Percentiles rank a stretch among this genome's conserved stretches.
Conservation (phyloP, 1,140 invertebrate genomes). For the Matsumurasca onukii region DNA sequence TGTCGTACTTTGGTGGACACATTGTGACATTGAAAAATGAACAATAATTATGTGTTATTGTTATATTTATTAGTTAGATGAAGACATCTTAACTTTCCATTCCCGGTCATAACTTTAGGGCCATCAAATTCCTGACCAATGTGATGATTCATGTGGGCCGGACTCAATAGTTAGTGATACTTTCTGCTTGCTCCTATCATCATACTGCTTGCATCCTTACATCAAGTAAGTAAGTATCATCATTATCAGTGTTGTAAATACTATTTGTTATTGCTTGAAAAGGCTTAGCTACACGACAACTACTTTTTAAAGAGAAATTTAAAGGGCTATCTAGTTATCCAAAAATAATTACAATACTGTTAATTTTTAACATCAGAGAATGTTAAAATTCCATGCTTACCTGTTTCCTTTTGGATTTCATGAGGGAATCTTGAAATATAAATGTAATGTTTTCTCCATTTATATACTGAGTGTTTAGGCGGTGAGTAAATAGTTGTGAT, state of each 20-base stretch:
- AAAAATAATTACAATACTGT: background rate
- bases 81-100: too few species aligned
- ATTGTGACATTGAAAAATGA: too few species aligned
- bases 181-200: background rate
- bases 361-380: too few species aligned
- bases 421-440: slow-evolving; percentile 1
- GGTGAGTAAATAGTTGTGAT: background rate
- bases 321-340: background rate
- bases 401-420: background rate
- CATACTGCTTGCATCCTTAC: too few species aligned
- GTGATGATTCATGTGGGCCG: background rate
- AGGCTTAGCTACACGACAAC: background rate
- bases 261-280: background rate
- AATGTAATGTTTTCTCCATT: slow-evolving; percentile 3
- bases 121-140: background rate
- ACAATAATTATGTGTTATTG: too few species aligned
- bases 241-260: background rate
- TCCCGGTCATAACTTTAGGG: too few species aligned
- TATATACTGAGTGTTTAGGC: background rate
- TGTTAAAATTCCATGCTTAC: too few species aligned
- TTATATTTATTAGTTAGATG: too few species aligned
- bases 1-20: too few species aligned
- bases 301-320: background rate
- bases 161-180: background rate
- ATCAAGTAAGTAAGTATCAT: too few species aligned